Evolutionary conservation across 2,113 vertebrate genomes (phyloP).

Genomic region (Gavia stellata): DNA sequence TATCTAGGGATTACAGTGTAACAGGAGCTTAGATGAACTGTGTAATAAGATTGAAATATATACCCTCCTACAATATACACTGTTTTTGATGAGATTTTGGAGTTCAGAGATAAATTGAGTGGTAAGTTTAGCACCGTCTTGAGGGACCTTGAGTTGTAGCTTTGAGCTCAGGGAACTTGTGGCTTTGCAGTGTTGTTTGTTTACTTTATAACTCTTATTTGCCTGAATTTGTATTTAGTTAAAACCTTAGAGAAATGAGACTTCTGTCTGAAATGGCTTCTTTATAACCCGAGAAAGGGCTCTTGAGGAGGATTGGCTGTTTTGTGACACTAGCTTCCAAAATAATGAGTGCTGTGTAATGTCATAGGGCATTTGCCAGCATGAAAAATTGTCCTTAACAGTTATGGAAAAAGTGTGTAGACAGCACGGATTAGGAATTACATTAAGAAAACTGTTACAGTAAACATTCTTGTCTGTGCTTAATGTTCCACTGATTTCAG

Average conservation of each 20-base stretch:
- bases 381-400: constrained; percentile 3
- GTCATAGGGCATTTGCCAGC: neutral
- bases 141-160: neutral
- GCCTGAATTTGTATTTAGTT: constrained; percentile 1
- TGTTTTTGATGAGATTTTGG: neutral
- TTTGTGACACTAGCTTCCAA: neutral
- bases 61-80: neutral
- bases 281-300: neutral
- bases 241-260: neutral
- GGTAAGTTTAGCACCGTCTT: neutral
- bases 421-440: constrained; percentile 11
- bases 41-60: neutral
- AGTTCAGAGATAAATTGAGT: neutral
- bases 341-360: neutral
- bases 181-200: neutral
- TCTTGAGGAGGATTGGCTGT: neutral
- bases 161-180: neutral
- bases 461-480: neutral
- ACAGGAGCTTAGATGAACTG: neutral
- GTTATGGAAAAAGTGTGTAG: neutral
- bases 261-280: neutral
- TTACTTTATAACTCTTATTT: neutral
- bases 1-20: neutral
- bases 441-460: neutral
- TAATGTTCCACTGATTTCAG: constrained; percentile 5